Percentiles rank a stretch among this genome's conserved stretches.
These are phyloP conservation scores for Tipula vernalis DNA, from an alignment of 2,888 invertebrate species.

Conservation along the genomic window DNA sequence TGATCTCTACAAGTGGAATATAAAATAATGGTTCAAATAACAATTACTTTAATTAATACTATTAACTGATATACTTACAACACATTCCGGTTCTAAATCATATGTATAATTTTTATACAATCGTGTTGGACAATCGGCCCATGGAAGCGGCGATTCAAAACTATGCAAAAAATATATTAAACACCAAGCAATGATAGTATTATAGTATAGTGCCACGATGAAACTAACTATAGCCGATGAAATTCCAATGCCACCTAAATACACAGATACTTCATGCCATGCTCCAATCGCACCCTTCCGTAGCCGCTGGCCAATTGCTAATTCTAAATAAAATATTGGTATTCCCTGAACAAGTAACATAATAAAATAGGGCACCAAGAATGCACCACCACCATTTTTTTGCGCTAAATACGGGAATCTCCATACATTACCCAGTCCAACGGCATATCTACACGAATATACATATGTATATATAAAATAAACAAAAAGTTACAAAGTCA, in stretches of 20 bases:
- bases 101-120: constrained; percentile 71
- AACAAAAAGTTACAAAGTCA: neutral
- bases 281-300: constrained; percentile 90
- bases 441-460: constrained; percentile 51
- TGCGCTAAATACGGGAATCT: constrained; percentile 90
- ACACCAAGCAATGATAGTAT: constrained; percentile 97
- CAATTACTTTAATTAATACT: neutral
- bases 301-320: constrained; percentile 88
- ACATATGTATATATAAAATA: no score
- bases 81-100: constrained; percentile 66
- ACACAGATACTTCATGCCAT: constrained; percentile 88
- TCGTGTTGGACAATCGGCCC: constrained; percentile 81
- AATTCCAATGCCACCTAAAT: constrained; percentile 78
- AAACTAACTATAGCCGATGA: constrained; percentile 93
- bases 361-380: constrained; percentile 89
- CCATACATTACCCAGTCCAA: constrained; percentile 92
- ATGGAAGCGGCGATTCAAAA: constrained; percentile 82
- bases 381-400: constrained; percentile 93
- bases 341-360: constrained; percentile 92
- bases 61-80: constrained; percentile 40
- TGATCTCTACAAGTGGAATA: constrained; percentile 49
- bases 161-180: constrained; percentile 89
- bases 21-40: neutral
- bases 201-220: constrained; percentile 93
- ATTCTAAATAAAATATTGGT: constrained; percentile 89